Evolutionary conservation across 2,113 vertebrate species (phyloP), one percentile per base, ranked within the genome.

Genomic region (Bos indicus): DNA sequence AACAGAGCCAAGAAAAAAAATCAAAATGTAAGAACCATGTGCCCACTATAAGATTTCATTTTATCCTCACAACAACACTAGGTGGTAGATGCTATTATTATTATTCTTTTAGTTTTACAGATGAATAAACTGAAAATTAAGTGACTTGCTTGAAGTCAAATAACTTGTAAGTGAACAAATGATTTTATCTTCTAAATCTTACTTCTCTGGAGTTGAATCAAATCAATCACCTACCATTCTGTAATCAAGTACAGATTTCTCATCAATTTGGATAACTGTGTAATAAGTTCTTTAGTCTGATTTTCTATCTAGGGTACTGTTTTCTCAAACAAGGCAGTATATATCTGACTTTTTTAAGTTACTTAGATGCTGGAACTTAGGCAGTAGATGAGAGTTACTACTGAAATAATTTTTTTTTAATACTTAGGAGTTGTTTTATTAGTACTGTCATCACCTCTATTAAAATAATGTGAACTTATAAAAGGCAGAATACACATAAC

Each of bases 141-240:
- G 12, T 86, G 88, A 78, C 43, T 92, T 80, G 11, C 14, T 95
- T n/a, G 30, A 83, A 88, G 11, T 56, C 36, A 52, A 23, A 21
- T 86, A 84, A n/a, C 48, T 94, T 71, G 81, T 89, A 67, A 83
- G 90, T 92, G n/a, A 21, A 94, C 62, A 97, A 86, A 80, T 48
- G 67, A 1, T 86, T 67, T 15, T 64, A 4, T 71, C 64, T 71
- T 93, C 19, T 88, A 87, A 81, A 88, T 81, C 36, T 91, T 60
- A 78, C 2, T 74, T 40, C n/a, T 95, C 64, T 90, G 62, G 19
- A 40, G 33, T 95, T 56, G 21, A 82, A 90, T 71, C 56, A 88
- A 62, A 89, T 94, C 43, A 85, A 12, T 91, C 40, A 93, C 46
- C 33, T 56, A 43, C 16, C 46, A 36, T n/a, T 89, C 25, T 91